phyloP scores from a whole-genome alignment of 2,797 vertebrate genomes.

The Girardinus metallicus region DNA sequence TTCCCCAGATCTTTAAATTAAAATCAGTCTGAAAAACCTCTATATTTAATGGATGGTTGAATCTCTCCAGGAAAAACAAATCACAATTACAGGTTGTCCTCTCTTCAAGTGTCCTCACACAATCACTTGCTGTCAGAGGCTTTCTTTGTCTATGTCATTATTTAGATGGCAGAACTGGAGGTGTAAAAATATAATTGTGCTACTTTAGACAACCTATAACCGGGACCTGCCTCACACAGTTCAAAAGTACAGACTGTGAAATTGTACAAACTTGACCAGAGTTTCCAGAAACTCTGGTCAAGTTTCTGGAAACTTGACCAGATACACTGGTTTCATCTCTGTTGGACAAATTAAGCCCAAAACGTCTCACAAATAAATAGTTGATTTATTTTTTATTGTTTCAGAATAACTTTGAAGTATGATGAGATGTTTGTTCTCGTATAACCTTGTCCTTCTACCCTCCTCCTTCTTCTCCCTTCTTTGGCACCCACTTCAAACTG shows the following conservation, averaged over 20 bases:
- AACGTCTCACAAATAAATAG: neutral
- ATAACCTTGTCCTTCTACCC: slow-evolving; percentile 17
- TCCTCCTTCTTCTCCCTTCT: slow-evolving; percentile 5
- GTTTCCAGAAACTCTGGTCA: neutral
- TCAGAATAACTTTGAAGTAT: slow-evolving; percentile 2
- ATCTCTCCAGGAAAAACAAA: neutral
- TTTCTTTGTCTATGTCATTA: slow-evolving; percentile 9
- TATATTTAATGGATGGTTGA: neutral
- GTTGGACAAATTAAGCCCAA: slow-evolving; percentile 18
- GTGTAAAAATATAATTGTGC: slow-evolving; percentile 19
- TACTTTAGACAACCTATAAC: slow-evolving; percentile 8
- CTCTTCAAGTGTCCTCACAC: slow-evolving; percentile 4
- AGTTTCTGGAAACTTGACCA: neutral
- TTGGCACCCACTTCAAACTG: slow-evolving; percentile 10
- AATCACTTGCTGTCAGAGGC: slow-evolving; percentile 6
- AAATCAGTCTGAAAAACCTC: neutral
- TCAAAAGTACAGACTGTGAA: slow-evolving; percentile 13
- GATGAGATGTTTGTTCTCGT: slow-evolving; percentile 11
- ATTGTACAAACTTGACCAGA: slow-evolving; percentile 2
- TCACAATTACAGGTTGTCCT: slow-evolving; percentile 2
- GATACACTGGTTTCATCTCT: neutral
- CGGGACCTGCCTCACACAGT: neutral
- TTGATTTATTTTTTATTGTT: slow-evolving; percentile 1
- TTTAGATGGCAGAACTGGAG: neutral
- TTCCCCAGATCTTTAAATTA: neutral